Evolutionary conservation across 2,113 vertebrate species (phyloP), one percentile per base, ranked within the genome.

Genomic region (Chunga burmeisteri): DNA sequence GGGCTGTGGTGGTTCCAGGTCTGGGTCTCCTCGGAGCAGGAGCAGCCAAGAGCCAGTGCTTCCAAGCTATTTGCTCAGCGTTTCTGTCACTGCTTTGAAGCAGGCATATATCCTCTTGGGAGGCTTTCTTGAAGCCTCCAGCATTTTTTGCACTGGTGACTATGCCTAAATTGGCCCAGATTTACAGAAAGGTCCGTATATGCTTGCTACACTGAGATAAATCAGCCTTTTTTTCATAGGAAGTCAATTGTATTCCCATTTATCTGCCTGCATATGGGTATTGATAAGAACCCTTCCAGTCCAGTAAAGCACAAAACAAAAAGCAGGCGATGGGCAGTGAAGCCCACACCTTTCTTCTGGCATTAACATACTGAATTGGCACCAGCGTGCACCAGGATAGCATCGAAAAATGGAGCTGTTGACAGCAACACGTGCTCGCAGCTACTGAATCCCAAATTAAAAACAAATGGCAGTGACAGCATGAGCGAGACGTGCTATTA

Each of bases 321-420:
- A 53, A 29, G 14, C 42, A 47, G n/a, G 30, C 0, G 1, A 8
- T 38, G 78, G 44, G 26, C 22, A 55, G 29, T 18, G 61, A 93
- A 30, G 22, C 23, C 16, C 44, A 20, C 38, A 46, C 21, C 9
- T 79, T 88, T 79, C 15, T 56, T 27, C 42, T 67, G 66, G 32
- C 6, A 5, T 34, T 38, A 5, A 13, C 8, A 3, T n/a, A 32
- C 3, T 3, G n/a, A 81, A n/a, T 29, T 1, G 3, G 11, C 56
- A 75, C 50, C 36, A 55, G 38, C 8, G 5, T 0, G 0, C 13
- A 20, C 56, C 55, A 47, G 16, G 12, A 29, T 62, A 26, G 20
- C 23, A 12, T 8, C 9, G 3, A 52, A 55, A 27, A 34, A 3
- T 11, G 32, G 21, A 53, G 55, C 65, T 82, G 13, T 50, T 81